phyloP scores from a whole-genome alignment of 1,140 invertebrate genomes.

The Diorhabda elongata region DNA sequence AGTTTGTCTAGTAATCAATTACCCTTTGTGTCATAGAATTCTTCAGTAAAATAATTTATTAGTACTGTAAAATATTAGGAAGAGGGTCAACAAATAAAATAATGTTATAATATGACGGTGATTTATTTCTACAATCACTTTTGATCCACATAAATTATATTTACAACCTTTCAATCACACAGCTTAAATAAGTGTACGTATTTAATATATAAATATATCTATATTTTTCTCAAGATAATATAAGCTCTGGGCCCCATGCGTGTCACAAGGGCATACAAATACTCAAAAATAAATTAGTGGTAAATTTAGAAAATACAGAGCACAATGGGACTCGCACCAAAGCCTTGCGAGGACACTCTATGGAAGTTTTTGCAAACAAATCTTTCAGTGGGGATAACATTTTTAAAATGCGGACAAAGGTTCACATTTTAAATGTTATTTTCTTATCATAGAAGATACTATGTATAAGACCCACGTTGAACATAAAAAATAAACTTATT shows the following conservation, averaged over 20 bases:
- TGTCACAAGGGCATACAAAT: constrained; percentile 35
- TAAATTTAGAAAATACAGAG: background rate
- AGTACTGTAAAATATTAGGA: too few relatives aligned
- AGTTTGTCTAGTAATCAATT: too few relatives aligned
- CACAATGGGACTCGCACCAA: constrained; percentile 26
- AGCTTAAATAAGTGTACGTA: constrained; percentile 45
- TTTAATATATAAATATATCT: constrained; percentile 39
- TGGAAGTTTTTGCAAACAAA: constrained; percentile 32
- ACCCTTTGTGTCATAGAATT: too few relatives aligned
- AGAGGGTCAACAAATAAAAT: constrained; percentile 11
- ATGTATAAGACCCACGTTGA: too few relatives aligned
- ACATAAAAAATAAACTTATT: too few relatives aligned
- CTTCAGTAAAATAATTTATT: too few relatives aligned
- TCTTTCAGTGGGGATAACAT: constrained; percentile 7
- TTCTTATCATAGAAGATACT: too few relatives aligned
- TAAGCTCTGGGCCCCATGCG: constrained; percentile 43
- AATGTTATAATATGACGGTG: constrained; percentile 35
- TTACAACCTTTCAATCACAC: constrained; percentile 47
- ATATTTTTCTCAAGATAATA: constrained; percentile 31
- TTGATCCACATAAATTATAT: constrained; percentile 49
- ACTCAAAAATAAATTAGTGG: constrained; percentile 29
- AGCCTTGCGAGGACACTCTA: constrained; percentile 23
- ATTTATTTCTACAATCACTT: constrained; percentile 47
- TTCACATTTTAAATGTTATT: too few relatives aligned
- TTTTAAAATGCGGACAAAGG: background rate